phyloP scores from a whole-genome alignment of 1,140 invertebrate genomes.

The Drosophila mayri region DNA sequence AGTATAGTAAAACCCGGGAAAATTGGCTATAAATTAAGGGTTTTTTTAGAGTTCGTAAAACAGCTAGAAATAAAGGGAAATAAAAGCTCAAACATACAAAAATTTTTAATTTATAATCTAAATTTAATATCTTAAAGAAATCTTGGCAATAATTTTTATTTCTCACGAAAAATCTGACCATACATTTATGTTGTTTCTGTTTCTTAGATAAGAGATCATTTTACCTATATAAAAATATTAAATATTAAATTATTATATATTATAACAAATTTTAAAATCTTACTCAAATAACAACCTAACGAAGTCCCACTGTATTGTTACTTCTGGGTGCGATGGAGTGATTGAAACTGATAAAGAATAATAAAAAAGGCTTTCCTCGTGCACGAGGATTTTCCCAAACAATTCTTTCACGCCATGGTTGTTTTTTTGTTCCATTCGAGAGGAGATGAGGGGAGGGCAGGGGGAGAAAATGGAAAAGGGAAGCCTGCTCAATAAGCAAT shows the following conservation, averaged over 20 bases:
- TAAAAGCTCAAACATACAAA: no score
- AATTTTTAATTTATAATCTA: no score
- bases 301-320: slow-evolving; percentile 6
- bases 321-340: slow-evolving; percentile 28
- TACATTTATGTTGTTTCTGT: no score
- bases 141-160: no score
- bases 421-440: slow-evolving; percentile 13
- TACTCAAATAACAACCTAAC: not conserved
- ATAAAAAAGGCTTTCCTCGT: slow-evolving; percentile 46
- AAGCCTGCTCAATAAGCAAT: slow-evolving; percentile 77
- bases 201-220: no score
- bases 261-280: not conserved
- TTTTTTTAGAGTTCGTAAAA: not conserved
- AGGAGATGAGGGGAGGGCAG: not conserved
- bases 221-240: no score
- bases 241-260: not conserved
- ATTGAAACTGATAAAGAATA: slow-evolving; percentile 64
- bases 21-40: not conserved
- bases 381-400: slow-evolving; percentile 50
- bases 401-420: slow-evolving; percentile 29
- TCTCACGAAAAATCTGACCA: no score
- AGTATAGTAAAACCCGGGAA: slow-evolving; percentile 4
- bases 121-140: no score
- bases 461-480: slow-evolving; percentile 7
- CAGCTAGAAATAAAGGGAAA: not conserved